Evolutionary conservation across 2,113 vertebrate genomes (phyloP).

Genomic region (Hiodon tergisus): DNA sequence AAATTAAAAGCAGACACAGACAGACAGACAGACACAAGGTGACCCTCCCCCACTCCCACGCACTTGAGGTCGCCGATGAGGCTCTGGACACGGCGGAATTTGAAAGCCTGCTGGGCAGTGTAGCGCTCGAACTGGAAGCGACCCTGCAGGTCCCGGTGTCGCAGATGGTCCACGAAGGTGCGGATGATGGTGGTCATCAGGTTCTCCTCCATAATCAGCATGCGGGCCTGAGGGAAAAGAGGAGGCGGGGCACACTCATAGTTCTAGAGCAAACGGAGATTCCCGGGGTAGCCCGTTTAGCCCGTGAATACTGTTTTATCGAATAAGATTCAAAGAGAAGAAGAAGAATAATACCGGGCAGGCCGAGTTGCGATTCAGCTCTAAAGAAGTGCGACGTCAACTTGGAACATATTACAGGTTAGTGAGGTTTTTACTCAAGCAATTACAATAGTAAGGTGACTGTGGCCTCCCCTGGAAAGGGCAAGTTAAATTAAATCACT

Average conservation of each 20-base stretch:
- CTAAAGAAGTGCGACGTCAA: too few relatives aligned
- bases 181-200: constrained; percentile 92
- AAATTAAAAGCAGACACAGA: neutral
- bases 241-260: neutral
- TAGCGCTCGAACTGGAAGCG: constrained; percentile 97
- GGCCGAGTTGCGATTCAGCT: too few relatives aligned
- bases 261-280: neutral
- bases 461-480: too few relatives aligned
- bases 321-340: too few relatives aligned
- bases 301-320: too few relatives aligned
- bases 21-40: neutral
- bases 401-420: too few relatives aligned
- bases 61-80: constrained; percentile 96
- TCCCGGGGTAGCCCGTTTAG: neutral
- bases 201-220: constrained; percentile 91
- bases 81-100: constrained; percentile 91
- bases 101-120: constrained; percentile 90
- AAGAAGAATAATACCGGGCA: too few relatives aligned
- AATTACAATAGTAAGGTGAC: too few relatives aligned
- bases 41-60: constrained; percentile 36
- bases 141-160: constrained; percentile 85
- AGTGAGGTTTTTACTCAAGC: too few relatives aligned
- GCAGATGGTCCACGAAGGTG: constrained; percentile 90
- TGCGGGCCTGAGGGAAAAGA: constrained; percentile 72
- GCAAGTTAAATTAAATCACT: neutral